Percentiles rank a stretch among this genome's conserved stretches.
These are phyloP conservation scores for Potamarius usumacintae DNA, from an alignment of 2,113 vertebrate genomes.

Conservation along the genomic window DNA sequence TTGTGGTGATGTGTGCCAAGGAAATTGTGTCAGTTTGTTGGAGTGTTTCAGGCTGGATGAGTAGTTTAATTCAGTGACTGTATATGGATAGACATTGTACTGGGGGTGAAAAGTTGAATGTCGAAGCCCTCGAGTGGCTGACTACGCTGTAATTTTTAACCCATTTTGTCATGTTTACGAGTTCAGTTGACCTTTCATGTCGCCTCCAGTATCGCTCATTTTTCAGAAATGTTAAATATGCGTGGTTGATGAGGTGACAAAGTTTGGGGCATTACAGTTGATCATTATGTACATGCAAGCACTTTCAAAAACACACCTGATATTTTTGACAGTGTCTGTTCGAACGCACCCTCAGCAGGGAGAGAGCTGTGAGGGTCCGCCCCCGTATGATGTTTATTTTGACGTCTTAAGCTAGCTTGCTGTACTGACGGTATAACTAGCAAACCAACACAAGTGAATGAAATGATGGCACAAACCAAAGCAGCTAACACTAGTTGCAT, in stretches of 20 bases:
- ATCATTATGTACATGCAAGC: background rate
- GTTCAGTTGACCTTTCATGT: background rate
- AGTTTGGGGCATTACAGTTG: background rate
- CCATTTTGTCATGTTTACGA: background rate
- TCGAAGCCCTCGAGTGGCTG: background rate
- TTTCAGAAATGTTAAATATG: background rate
- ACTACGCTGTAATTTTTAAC: background rate
- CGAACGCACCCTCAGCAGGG: background rate
- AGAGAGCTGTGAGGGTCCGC: too few relatives aligned
- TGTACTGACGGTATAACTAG: background rate
- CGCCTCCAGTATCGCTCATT: background rate
- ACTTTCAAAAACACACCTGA: background rate
- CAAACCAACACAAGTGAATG: background rate
- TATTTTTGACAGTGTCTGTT: background rate
- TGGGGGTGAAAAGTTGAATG: background rate
- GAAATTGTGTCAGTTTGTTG: background rate
- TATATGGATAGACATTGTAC: background rate
- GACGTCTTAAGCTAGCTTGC: background rate
- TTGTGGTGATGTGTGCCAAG: background rate
- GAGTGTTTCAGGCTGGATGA: too few relatives aligned
- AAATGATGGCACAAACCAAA: background rate
- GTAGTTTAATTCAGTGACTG: background rate
- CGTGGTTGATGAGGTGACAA: background rate
- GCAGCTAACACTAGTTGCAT: background rate
- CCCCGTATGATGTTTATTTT: background rate